A percentile compares a stretch with the other conserved stretches of the same genome.
Conservation (phyloP, 2,888 invertebrate species). For the Teinopalpus imperialis region DNA sequence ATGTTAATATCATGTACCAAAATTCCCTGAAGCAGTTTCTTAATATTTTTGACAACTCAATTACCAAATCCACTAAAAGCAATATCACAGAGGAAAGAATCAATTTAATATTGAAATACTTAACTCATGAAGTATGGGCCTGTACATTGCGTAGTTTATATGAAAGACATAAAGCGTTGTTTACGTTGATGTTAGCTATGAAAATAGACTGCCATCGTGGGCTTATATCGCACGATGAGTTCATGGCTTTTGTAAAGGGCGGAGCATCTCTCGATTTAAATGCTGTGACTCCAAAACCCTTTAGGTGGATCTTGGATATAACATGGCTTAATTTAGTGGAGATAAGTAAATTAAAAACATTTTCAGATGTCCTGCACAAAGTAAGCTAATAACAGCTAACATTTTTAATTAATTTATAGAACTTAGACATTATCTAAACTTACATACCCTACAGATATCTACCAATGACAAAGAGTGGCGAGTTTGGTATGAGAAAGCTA, state of each 20-base stretch:
- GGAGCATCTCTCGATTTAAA: slow-evolving; percentile 97
- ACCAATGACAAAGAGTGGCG: slow-evolving; percentile 94
- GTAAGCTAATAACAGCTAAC: slow-evolving; percentile 52
- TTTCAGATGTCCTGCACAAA: slow-evolving; percentile 89
- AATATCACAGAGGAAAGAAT: slow-evolving; percentile 93
- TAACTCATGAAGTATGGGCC: slow-evolving; percentile 96
- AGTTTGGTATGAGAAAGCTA: slow-evolving; percentile 95
- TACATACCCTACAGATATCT: slow-evolving; percentile 82
- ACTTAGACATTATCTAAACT: no score
- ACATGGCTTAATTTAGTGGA: slow-evolving; percentile 98
- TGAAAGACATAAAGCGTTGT: slow-evolving; percentile 95
- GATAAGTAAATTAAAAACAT: slow-evolving; percentile 91
- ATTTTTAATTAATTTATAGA: not conserved
- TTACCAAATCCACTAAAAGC: slow-evolving; percentile 94
- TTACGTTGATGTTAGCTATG: slow-evolving; percentile 96
- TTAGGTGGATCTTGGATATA: slow-evolving; percentile 96
- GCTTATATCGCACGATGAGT: slow-evolving; percentile 93
- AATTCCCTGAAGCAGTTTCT: slow-evolving; percentile 97
- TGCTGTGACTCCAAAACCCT: slow-evolving; percentile 95
- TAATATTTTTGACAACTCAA: slow-evolving; percentile 95
- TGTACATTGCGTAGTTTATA: slow-evolving; percentile 96
- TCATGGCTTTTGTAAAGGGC: slow-evolving; percentile 97
- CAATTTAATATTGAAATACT: slow-evolving; percentile 91
- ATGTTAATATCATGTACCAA: slow-evolving; percentile 98
- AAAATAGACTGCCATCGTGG: slow-evolving; percentile 95